A percentile compares a stretch with the other conserved stretches of the same genome.
These are phyloP conservation scores for Chelonus insularis DNA, from an alignment of 1,140 invertebrate species.

Conservation along the genomic window DNA sequence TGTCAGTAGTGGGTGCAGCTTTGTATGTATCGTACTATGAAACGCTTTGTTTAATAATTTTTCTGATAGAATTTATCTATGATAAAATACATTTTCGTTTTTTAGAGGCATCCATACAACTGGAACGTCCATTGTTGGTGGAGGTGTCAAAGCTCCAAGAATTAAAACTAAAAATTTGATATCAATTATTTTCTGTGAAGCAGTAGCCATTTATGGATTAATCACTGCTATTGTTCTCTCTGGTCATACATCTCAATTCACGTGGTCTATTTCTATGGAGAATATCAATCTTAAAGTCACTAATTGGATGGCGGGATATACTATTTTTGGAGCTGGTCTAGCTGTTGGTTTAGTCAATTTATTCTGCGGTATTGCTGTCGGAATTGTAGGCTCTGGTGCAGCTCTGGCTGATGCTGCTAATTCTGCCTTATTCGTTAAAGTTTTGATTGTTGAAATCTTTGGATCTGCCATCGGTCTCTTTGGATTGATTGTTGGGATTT, in stretches of 20 bases:
- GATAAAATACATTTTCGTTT: no score
- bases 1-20: slow-evolving; percentile 97
- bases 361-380: slow-evolving; percentile 94
- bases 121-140: slow-evolving; percentile 94
- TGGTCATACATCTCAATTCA: slow-evolving; percentile 73
- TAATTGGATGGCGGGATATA: slow-evolving; percentile 81
- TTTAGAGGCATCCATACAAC: slow-evolving; percentile 90
- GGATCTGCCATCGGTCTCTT: slow-evolving; percentile 97
- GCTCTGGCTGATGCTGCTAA: slow-evolving; percentile 96
- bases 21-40: no score
- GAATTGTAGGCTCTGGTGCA: slow-evolving; percentile 94
- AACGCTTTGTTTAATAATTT: no score
- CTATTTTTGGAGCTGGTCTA: slow-evolving; percentile 94
- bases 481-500: slow-evolving; percentile 96
- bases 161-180: slow-evolving; percentile 99
- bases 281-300: slow-evolving; percentile 48
- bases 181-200: slow-evolving; percentile 98
- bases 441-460: slow-evolving; percentile 98
- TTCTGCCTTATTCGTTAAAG: slow-evolving; percentile 92
- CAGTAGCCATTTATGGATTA: slow-evolving; percentile 98
- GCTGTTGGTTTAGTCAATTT: slow-evolving; percentile 93
- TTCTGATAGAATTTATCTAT: no score
- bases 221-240: slow-evolving; percentile 96
- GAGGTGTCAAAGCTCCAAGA: slow-evolving; percentile 96
- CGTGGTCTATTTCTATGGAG: slow-evolving; percentile 36